Base-by-base conservation (phyloP, 2,888 invertebrate genomes). In the Acanthacorydalis orientalis region DNA sequence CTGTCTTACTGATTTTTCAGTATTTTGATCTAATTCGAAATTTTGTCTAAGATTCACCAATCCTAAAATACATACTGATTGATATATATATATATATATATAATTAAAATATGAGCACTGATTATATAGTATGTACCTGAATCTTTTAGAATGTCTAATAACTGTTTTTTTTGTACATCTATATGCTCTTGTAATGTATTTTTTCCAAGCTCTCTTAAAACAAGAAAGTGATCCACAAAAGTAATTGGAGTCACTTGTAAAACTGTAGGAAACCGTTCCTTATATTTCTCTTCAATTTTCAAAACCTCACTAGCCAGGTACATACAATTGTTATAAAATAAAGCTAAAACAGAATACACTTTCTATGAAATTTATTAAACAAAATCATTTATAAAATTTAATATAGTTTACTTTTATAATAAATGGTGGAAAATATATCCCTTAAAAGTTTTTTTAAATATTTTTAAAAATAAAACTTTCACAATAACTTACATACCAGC, bases 291-390 rank as follows among this genome's bases (percentile, higher is more conserved):
- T 0, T 78, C 79, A 56, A 85, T 68, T 1, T 75, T 75, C 48
- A 75, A 70, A 48, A 85, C 67, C 56, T 79, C 74, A 65, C 90
- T 83, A 0, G 85, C 78, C 10, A 95, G 69, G 60, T 80, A 93
- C 78, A 86, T 80, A 61, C 91, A 91, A 64, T 95, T 93, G 69
- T 95, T 95, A 67, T 92, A 81, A 59, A 86, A 86, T 31, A 91
- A 61, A 7, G 86, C 90, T 80, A 64, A 38, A 68, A 68, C 41
- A 48, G 7, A n/a, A n/a, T n/a, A n/a, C n/a, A n/a, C n/a, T n/a
- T 8, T 33, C 8, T 34, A 40, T 23, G 23, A 23, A n/a, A n/a
- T n/a, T n/a, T 23, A 23, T 4, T 23, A 23, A 2, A 4, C 3
- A 23, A 23, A 4, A 23, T 23, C 6, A 23, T 23, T 23, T 23